phyloP scores from a whole-genome alignment of 2,888 invertebrate genomes.

The Melinopterus prodromus region DNA sequence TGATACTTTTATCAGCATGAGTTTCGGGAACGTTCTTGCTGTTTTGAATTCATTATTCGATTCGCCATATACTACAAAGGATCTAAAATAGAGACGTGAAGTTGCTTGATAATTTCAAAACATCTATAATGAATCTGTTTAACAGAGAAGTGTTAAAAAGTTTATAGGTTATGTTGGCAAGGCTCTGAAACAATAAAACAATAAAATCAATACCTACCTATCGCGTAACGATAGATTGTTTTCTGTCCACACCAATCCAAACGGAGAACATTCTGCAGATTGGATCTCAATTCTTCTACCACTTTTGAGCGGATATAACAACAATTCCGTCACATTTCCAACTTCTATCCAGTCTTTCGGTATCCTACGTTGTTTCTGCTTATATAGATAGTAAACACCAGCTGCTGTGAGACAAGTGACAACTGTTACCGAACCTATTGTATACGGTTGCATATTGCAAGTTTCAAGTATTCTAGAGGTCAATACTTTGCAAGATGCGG shows the following conservation, averaged over 20 bases:
- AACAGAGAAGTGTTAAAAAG: too few relatives aligned
- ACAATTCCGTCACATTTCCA: conserved; percentile 53
- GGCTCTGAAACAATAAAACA: too few relatives aligned
- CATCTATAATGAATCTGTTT: too few relatives aligned
- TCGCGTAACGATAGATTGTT: conserved; percentile 38
- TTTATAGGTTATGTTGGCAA: too few relatives aligned
- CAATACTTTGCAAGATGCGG: too few relatives aligned
- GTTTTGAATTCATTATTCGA: conserved; percentile 43
- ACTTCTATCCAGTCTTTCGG: conserved; percentile 54
- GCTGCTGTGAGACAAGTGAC: neutral
- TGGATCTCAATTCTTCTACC: conserved; percentile 54
- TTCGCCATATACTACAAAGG: conserved; percentile 41
- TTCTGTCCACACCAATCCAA: conserved; percentile 30
- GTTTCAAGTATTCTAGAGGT: neutral
- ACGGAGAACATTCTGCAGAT: conserved; percentile 45
- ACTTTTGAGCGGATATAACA: conserved; percentile 58
- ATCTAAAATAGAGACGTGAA: conserved; percentile 32
- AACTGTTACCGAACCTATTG: neutral
- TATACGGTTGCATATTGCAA: neutral
- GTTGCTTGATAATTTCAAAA: too few relatives aligned
- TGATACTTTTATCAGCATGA: conserved; percentile 59
- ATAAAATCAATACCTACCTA: conserved; percentile 34
- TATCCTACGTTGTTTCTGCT: conserved; percentile 41
- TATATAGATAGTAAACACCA: neutral
- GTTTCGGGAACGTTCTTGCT: conserved; percentile 57